A percentile compares a stretch with the other conserved stretches of the same genome.
Conservation (phyloP, 2,797 vertebrate species). For the Gallirallus australis region DNA sequence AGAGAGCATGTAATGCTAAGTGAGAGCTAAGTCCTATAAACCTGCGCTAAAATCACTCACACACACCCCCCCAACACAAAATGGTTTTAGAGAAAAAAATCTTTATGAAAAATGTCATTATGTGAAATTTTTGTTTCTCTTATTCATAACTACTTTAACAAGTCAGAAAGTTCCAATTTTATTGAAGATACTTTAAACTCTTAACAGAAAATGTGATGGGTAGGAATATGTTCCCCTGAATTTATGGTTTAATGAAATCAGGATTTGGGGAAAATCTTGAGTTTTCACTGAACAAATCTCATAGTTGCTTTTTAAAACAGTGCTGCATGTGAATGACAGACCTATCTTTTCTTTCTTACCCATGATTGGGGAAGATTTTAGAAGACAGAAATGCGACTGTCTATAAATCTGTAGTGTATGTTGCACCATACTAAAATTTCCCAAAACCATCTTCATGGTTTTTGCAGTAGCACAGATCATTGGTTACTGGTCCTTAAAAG, state of each 20-base stretch:
- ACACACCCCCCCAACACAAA: not conserved
- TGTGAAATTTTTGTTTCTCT: not conserved
- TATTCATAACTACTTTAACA: not conserved
- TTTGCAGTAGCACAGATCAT: not conserved
- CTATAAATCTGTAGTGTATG: not conserved
- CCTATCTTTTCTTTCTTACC: not conserved
- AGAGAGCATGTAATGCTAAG: not conserved
- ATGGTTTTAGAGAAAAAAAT: not conserved
- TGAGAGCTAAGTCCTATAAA: not conserved
- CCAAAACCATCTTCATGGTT: not conserved
- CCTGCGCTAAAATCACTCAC: not conserved
- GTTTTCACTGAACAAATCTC: not conserved
- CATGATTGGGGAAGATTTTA: not conserved
- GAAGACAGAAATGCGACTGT: not conserved
- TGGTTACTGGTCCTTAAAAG: not conserved
- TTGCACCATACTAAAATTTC: not conserved
- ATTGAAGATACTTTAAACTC: not conserved
- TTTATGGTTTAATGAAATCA: not conserved
- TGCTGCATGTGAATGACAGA: not conserved
- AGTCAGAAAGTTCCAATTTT: not conserved
- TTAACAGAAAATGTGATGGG: not conserved
- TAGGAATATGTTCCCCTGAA: not conserved
- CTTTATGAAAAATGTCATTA: not conserved
- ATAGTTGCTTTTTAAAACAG: not conserved
- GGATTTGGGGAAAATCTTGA: not conserved